Evolutionary conservation across 1,140 invertebrate genomes (phyloP).

Genomic region (Papilio machaon): DNA sequence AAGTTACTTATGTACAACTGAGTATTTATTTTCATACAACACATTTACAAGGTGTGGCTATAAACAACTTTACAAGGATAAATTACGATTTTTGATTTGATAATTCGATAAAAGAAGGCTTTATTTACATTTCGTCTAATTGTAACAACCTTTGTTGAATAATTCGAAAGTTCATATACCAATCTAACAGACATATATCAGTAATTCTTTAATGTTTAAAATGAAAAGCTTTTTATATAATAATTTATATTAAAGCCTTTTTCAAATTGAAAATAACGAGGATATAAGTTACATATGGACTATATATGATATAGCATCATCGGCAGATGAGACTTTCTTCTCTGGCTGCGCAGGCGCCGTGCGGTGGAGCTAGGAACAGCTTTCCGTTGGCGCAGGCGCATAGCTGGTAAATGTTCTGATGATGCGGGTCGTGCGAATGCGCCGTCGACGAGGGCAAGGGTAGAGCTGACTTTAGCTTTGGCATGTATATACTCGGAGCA

Average conservation of each 20-base stretch:
- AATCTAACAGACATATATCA: background rate
- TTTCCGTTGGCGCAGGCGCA: conserved; percentile 95
- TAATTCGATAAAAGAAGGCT: background rate
- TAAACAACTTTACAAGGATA: background rate
- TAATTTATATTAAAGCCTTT: conserved; percentile 29
- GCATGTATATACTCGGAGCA: conserved; percentile 88
- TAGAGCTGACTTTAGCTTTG: conserved; percentile 86
- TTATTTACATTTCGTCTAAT: background rate
- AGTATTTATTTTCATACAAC: background rate
- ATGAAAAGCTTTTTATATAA: background rate
- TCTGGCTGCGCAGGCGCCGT: conserved; percentile 87
- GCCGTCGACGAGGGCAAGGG: conserved; percentile 74
- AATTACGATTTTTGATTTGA: background rate
- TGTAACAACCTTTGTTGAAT: conserved; percentile 18
- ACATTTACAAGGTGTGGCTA: conserved; percentile 3
- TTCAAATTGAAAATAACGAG: conserved; percentile 26
- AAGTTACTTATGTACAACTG: conserved; percentile 7
- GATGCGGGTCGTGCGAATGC: conserved; percentile 78
- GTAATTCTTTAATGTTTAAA: background rate
- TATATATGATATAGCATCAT: conserved; percentile 62
- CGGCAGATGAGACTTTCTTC: conserved; percentile 81
- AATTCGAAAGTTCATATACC: conserved; percentile 6
- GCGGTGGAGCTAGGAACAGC: conserved; percentile 92
- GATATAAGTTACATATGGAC: background rate
- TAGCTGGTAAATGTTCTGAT: conserved; percentile 91